Evolutionary conservation across 2,113 vertebrate genomes (phyloP), one percentile per base, ranked within the genome.

Genomic region (Petrocephalus microphthalmus): DNA sequence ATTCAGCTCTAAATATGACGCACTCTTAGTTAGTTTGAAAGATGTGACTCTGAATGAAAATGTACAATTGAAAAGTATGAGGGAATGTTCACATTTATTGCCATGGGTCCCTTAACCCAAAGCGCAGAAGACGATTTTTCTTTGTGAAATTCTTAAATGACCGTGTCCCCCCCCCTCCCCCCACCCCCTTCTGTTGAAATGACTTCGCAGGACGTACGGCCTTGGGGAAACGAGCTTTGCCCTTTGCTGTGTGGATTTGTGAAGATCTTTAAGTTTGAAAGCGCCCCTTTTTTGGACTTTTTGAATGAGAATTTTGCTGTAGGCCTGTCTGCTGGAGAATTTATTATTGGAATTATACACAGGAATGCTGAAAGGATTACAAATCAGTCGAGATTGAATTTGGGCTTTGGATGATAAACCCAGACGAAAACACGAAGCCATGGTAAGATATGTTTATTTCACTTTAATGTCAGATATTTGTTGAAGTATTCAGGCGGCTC

Each of bases 331-430:
- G 64, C 6, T 17, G 67, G 45, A 22, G 71, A 78, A 42, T 42
- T 42, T 78, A 52, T 51, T 84, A 51, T 84, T 84, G 82, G 84
- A 37, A 86, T 45, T 56, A 47, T 83, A 47, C 29, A 37, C 20
- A 57, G 87, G 78, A 60, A 88, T 83, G 19, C 37, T 60, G 17
- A 52, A 7, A 37, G 87, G 87, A 88, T 88, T 88, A 88, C 78
- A 88, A 87, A 71, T 45, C 3, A 37, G 57, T 47, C n/a, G 25
- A 67, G 3, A 67, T 67, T 29, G 60, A 67, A 29, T 67, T 67
- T 67, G 60, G 60, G 2, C 25, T 67, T 67, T 67, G 87, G 87
- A 87, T 87, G 64, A 29, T 54, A 54, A 56, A 88, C 51, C 45
- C 29, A 22, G 45, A 47, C 60, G 13, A 29, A 71, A 71, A 22